phyloP scores from a whole-genome alignment of 2,888 invertebrate genomes.

The Junonia oenone region DNA sequence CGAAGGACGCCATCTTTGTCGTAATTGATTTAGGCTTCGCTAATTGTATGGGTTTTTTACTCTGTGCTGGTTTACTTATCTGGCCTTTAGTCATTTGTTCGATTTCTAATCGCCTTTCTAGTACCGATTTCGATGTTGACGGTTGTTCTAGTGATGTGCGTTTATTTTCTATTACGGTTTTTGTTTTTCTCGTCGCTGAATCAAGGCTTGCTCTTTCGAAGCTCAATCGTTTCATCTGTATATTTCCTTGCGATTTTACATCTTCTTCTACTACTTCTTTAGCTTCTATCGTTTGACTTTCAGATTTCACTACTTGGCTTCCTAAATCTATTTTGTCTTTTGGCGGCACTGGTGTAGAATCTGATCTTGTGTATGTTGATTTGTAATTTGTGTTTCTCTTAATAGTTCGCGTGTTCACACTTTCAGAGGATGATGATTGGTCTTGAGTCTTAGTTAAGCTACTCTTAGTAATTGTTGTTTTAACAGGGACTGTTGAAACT shows the following conservation, averaged over 20 bases:
- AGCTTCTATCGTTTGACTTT: slow-evolving; percentile 27
- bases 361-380: slow-evolving; percentile 42
- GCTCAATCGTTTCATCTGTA: slow-evolving; percentile 66
- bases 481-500: slow-evolving; percentile 38
- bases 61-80: slow-evolving; percentile 40
- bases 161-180: slow-evolving; percentile 43
- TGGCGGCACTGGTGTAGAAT: slow-evolving; percentile 41
- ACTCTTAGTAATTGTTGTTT: slow-evolving; percentile 35
- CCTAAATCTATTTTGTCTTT: slow-evolving; percentile 36
- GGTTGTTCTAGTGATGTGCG: slow-evolving; percentile 49
- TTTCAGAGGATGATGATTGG: slow-evolving; percentile 49
- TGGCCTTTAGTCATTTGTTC: slow-evolving; percentile 60
- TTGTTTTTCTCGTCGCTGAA: slow-evolving; percentile 62
- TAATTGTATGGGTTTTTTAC: slow-evolving; percentile 50
- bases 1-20: slow-evolving; percentile 62
- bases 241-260: slow-evolving; percentile 45
- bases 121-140: slow-evolving; percentile 64
- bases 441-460: slow-evolving; percentile 41
- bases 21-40: slow-evolving; percentile 59
- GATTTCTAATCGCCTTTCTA: slow-evolving; percentile 69
- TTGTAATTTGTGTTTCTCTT: slow-evolving; percentile 51
- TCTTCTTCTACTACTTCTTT: slow-evolving; percentile 32
- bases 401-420: slow-evolving; percentile 49
- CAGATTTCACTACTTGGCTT: slow-evolving; percentile 15
- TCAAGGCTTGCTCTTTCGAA: slow-evolving; percentile 74